Base-by-base conservation (phyloP, 1,140 invertebrate species). In the Parasteatoda tepidariorum region DNA sequence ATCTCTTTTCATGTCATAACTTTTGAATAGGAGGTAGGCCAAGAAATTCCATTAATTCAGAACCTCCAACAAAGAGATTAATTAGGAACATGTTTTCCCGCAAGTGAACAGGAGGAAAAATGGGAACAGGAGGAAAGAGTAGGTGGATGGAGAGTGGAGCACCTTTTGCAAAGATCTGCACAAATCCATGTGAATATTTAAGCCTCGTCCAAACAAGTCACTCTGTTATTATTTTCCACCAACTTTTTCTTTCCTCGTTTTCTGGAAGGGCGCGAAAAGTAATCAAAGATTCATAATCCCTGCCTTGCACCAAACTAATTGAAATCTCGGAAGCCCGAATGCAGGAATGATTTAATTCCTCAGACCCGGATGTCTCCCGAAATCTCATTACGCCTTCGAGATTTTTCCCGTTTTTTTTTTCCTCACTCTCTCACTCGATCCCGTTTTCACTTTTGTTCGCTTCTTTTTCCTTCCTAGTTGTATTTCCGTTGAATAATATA, bases 251-350 rank as follows among this genome's bases (percentile, higher is more conserved):
- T 59, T n/a, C n/a, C 18, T n/a, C 18, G 24, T 26, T 59, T 59
- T 22, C 18, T 13, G 4, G 38, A 48, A 59, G 9, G 38, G n/a
- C 57, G 57, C 57, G 57, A 22, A 26, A 59, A 59, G 57, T 59
- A 59, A 59, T 59, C 57, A 59, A 59, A 59, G n/a, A 59, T 59
- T 59, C 57, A 59, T 59, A 59, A 59, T 59, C 57, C 57, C n/a
- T 26, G 15, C 57, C 24, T 59, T 7, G n/a, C 57, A 22, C 57
- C 57, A 59, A 59, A 59, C 57, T 59, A 59, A 59, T 59, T 59
- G 57, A 59, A 59, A 59, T 59, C 57, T 59, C 57, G 7, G 57
- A 9, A n/a, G 41, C 41, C 18, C 41, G 57, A 59, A 26, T 13
- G 24, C 15, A 7, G 7, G 38, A 48, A 26, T 59, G 57, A 59